Conservation (phyloP, 2,113 vertebrate genomes). For the Ginglymostoma cirratum region DNA sequence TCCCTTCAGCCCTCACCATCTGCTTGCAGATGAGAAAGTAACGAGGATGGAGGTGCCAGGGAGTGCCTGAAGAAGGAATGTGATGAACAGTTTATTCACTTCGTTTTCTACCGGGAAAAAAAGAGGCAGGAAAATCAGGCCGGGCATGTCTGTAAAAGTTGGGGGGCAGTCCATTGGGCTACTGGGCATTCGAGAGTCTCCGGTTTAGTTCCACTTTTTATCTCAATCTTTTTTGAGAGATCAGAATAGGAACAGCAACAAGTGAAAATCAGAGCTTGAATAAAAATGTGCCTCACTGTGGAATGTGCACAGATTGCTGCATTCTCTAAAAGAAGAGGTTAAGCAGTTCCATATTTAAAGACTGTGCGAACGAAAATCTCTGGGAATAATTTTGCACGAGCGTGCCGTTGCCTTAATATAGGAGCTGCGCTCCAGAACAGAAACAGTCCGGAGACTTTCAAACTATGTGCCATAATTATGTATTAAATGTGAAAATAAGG, state of each 20-base stretch:
- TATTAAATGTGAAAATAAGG: conserved; percentile 9
- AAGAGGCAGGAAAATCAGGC: neutral
- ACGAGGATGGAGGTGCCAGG: neutral
- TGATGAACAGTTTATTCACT: neutral
- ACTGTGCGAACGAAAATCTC: neutral
- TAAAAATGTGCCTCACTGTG: neutral
- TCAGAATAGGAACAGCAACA: too few relatives aligned
- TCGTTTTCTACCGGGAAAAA: neutral
- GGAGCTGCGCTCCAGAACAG: neutral
- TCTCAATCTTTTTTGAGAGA: neutral
- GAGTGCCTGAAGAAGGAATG: too few relatives aligned
- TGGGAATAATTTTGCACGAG: conserved; percentile 26
- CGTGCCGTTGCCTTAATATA: conserved; percentile 12
- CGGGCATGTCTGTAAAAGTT: too few relatives aligned
- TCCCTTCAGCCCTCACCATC: neutral
- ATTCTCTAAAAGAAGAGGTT: neutral
- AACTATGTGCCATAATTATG: conserved; percentile 18
- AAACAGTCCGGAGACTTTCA: neutral
- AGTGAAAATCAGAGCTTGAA: neutral
- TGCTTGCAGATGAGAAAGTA: neutral
- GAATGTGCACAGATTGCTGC: neutral
- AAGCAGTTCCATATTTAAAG: conserved; percentile 26
- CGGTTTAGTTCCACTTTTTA: neutral
- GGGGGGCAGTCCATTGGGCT: neutral
- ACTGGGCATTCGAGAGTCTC: neutral